Base-by-base conservation (phyloP, 2,797 vertebrate species). In the Mormyrops attenuatus region DNA sequence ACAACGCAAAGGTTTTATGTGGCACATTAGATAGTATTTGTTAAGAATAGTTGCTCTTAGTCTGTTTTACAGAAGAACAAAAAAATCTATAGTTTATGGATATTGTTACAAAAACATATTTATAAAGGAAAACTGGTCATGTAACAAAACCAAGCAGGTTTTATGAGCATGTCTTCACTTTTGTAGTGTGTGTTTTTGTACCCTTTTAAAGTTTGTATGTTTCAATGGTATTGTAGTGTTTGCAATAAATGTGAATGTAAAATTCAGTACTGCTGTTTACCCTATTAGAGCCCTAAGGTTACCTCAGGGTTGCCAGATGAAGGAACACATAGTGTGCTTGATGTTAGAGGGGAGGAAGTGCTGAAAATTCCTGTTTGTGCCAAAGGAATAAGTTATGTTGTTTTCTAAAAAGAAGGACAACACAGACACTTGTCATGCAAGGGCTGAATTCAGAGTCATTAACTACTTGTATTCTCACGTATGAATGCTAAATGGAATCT, bases 271-370 rank as follows among this genome's bases (percentile, higher is more conserved):
- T 91, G 92, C 85, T 93, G 92, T 94, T 94, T 93, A 93, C 93
- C 92, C 93, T 92, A 92, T 90, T 91, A 92, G 90, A 93, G 94
- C 77, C 77, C 91, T 90, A 91, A 66, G 90, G 94, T 95, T 95
- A 95, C 94, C 95, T 96, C 93, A 93, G 91, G 77, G 93, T 87
- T 94, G 94, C 93, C 94, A 95, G 93, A 95, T 93, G 92, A 93
- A 93, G 93, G 90, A 92, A 93, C 91, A 90, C 44, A 91, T 89
- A 92, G 90, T 92, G 91, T 91, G 89, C 77, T 82, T 82, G 77
- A 47, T 47, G 57, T 89, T 94, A 92, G 93, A 93, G 92, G 92
- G 38, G 44, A 82, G 49, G 87, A 90, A 89, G 93, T 93, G 92
- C 91, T 92, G 90, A 92, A 88, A 93, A 92, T 91, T 91, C 90